Percentiles rank a stretch among this genome's conserved stretches.
Conservation (phyloP, 92 coral and sea anemone species). For the Bergia puertoricense region DNA sequence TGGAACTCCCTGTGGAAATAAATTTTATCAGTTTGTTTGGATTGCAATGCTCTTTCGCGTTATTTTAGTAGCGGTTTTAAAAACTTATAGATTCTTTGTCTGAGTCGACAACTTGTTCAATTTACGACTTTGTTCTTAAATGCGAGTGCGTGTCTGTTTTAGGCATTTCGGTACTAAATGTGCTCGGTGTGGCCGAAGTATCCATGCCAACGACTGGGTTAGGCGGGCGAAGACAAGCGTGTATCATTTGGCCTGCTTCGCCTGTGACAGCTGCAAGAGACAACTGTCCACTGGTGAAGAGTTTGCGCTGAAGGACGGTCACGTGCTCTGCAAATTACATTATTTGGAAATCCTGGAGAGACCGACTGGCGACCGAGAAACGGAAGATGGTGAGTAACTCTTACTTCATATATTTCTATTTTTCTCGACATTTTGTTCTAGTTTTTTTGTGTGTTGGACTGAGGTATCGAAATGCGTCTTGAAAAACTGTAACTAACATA, state of each 20-base stretch:
- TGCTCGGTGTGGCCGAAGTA: slow-evolving; percentile 93
- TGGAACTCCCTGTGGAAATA: too few relatives aligned
- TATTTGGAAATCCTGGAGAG: slow-evolving; percentile 88
- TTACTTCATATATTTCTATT: not conserved
- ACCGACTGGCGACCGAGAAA: slow-evolving; percentile 65
- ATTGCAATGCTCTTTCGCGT: too few relatives aligned
- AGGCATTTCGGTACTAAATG: slow-evolving; percentile 96
- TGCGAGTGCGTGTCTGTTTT: slow-evolving; percentile 1
- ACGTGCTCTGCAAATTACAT: slow-evolving; percentile 92
- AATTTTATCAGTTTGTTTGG: too few relatives aligned
- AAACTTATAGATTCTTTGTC: too few relatives aligned
- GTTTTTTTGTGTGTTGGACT: too few relatives aligned
- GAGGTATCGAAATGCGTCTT: too few relatives aligned
- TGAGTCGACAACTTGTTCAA: too few relatives aligned
- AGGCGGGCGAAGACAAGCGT: slow-evolving; percentile 95
- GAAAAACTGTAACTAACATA: too few relatives aligned
- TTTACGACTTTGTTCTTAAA: too few relatives aligned
- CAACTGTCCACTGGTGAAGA: slow-evolving; percentile 99
- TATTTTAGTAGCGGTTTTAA: too few relatives aligned
- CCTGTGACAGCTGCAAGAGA: slow-evolving; percentile 92
- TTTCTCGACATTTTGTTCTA: too few relatives aligned
- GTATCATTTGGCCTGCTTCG: slow-evolving; percentile 97
- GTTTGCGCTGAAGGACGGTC: slow-evolving; percentile 91
- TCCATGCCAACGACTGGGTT: slow-evolving; percentile 99
- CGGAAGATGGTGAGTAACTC: slow-evolving; percentile 69